Evolutionary conservation across 2,888 invertebrate species (phyloP), one percentile per base, ranked within the genome.

Genomic region (Omphaloscelis lunosa): DNA sequence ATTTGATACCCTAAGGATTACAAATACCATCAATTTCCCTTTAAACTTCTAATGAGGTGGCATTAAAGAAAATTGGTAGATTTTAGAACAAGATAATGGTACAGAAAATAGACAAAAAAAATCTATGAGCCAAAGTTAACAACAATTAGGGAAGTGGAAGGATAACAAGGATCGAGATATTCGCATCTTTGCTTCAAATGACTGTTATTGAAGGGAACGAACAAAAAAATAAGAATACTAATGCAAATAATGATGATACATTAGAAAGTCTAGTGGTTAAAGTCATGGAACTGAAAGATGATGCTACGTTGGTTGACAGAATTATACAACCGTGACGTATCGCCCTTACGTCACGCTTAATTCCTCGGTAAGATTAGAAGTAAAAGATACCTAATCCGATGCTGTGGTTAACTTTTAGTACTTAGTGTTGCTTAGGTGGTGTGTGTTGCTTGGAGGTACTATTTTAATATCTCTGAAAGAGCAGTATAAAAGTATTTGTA

Each of bases 1-100:
- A 81, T 87, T 84, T 89, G 80, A 86, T 85, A 77, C 91, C 86
- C 89, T 41, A 45, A 85, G 86, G 91, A 89, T 56, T 84, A 87
- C 80, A 88, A 41, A 73, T 15, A 63, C 59, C 90, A 92, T 94
- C 93, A 93, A 92, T 93, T 90, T 91, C 73, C 92, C 89, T 93
- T 93, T 82, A 88, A 90, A 91, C 81, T 91, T 91, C 27, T 80
- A 73, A 81, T 77, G 80, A 86, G 69, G 65, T 27, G 58, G 67
- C 87, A 79, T 63, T 79, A 73, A 34, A 68, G 65, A 63, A 79
- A 76, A 77, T 78, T 76, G 23, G 68, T 75, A 66, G 27, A 56
- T 62, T 59, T 59, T 61, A n/a, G 23, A 65, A 58, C 17, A 45
- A 23, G 7, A 15, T 27, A 56, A 56, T 62, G 15, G 34, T n/a